Evolutionary conservation across 2,113 vertebrate genomes (phyloP).

Genomic region (Poicephalus meyeri): DNA sequence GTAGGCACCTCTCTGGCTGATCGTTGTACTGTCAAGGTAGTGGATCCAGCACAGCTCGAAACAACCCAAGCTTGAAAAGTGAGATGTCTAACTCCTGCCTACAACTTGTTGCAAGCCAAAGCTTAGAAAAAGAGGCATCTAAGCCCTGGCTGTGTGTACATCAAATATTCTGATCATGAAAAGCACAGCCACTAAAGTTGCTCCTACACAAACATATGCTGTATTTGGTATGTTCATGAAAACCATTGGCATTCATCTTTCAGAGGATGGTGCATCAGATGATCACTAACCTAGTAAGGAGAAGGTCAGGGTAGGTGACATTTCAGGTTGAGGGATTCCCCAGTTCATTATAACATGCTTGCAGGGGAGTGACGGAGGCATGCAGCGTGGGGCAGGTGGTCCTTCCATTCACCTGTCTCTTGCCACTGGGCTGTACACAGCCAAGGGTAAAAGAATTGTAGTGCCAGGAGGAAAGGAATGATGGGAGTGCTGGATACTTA

Average conservation of each 20-base stretch:
- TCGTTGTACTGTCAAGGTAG: background rate
- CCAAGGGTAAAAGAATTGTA: background rate
- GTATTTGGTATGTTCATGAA: background rate
- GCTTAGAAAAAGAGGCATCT: background rate
- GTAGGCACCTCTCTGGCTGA: background rate
- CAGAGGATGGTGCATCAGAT: background rate
- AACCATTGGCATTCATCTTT: background rate
- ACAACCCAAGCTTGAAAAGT: background rate
- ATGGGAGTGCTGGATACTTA: fast-evolving
- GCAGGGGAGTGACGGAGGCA: background rate
- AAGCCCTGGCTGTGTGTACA: background rate
- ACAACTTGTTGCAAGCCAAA: background rate
- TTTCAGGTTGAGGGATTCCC: background rate
- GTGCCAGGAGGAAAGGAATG: background rate
- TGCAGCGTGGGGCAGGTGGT: background rate
- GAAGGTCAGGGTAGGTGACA: no score
- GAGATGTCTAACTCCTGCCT: background rate
- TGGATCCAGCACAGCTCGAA: background rate
- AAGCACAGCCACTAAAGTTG: background rate
- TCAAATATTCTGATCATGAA: background rate
- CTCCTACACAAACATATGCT: background rate
- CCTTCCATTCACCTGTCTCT: background rate
- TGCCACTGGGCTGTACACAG: background rate
- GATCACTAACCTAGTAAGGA: background rate
- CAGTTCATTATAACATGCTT: background rate